Base-by-base conservation (phyloP, 2,797 vertebrate genomes). In the Pyrocephalus nanus region DNA sequence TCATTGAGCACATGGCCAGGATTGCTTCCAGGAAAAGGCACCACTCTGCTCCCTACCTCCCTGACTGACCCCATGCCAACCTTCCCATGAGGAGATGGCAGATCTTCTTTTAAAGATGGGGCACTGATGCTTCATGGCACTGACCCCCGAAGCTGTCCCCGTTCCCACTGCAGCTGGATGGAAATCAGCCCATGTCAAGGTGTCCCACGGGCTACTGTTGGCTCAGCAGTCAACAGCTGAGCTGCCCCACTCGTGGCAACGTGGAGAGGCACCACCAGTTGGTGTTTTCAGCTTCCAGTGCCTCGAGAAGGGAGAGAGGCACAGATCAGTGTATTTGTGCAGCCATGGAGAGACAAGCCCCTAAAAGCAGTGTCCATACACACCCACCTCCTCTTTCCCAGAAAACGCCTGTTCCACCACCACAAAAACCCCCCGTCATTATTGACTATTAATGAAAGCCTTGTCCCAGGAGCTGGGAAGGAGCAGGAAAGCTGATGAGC, bases 351-450 rank as follows among this genome's bases (percentile, higher is more conserved):
- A 90, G 75, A 66, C 43, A 29, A 29, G 34, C 36, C 64, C 79
- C 76, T 65, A 12, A 57, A 12, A 57, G 66, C 2, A 2, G n/a
- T 20, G 61, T 73, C 73, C 70, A 27, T 32, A 73, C 70, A 94
- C 95, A 32, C 92, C 87, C 79, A 78, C 48, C 78, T 88, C 55
- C 42, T 14, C 75, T 80, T 91, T 92, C 93, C 91, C 95, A 92
- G 91, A 93, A 94, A 96, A 95, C 0, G 32, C 55, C 86, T 45
- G 27, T 79, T 61, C 27, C 60, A 67, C 48, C 64, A 81, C 71
- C 45, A 70, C 71, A 78, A 75, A 77, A 40, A 2, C 1, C 0
- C n/a, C 34, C 84, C n/a, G n/a, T 88, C 48, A 1, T 93, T 94
- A 88, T n/a, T 90, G 85, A 34, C 36, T 45, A 51, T 43, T 82